Conservation (phyloP, 2,113 vertebrate species). For the Rhynchopsitta pachyrhyncha region DNA sequence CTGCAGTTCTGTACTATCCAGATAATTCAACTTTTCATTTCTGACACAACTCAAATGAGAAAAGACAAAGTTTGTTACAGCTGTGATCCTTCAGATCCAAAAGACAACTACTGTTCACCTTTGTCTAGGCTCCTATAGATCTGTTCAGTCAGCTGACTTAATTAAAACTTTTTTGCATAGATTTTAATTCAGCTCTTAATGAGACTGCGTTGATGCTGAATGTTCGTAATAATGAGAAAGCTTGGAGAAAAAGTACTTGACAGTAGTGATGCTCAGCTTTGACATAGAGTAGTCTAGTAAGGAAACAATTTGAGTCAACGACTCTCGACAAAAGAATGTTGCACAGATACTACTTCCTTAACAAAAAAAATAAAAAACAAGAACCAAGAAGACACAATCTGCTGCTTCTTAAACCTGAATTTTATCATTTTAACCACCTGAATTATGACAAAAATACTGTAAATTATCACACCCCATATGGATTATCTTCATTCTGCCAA, state of each 20-base stretch:
- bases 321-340: not conserved
- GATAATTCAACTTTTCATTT: not conserved
- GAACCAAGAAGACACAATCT: not conserved
- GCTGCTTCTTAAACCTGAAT: not conserved
- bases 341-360: not conserved
- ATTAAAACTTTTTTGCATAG: not conserved
- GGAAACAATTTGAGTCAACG: not conserved
- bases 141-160: not conserved
- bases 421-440: not conserved
- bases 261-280: not conserved
- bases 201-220: not conserved
- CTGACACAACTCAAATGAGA: not conserved
- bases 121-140: not conserved
- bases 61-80: not conserved
- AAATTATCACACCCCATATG: not conserved
- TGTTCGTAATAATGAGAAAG: not conserved
- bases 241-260: not conserved
- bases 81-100: not conserved
- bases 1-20: not conserved
- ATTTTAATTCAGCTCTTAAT: not conserved
- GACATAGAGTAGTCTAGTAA: not conserved
- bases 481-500: not conserved
- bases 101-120: not conserved
- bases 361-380: not conserved
- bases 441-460: constrained; percentile 23